Base-by-base conservation (phyloP, 1,140 invertebrate species). In the Lanistes nyassanus region DNA sequence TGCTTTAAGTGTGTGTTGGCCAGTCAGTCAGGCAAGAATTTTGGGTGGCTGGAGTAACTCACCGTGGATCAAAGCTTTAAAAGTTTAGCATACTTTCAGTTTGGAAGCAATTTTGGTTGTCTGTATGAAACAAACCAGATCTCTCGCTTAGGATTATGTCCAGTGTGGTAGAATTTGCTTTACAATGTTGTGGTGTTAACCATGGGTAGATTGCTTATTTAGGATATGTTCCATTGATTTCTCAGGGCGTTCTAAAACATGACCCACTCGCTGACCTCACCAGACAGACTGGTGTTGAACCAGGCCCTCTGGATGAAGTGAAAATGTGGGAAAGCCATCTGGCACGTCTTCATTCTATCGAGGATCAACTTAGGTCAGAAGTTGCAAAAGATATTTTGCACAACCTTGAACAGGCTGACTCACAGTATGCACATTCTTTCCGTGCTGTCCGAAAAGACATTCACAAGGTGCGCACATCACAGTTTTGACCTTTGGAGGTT, bases 341-440 rank as follows among this genome's bases (percentile, higher is more conserved):
- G 36, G 83, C 81, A 29, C 83, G 83, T 36, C 79, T 89, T 16
- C 81, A 86, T 37, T 89, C 88, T 26, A 82, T 89, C 19, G 77
- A 88, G 29, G 67, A 78, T n/a, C 88, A 89, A 83, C 75, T 89
- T 47, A 86, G 88, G 68, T 86, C 86, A 0, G 81, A 84, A 21
- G 81, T 88, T 39, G 84, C 88, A 36, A 84, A 84, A 72, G 87
- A 89, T 73, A 89, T 89, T 68, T 76, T 89, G 9, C 80, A 83
- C 21, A 89, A 89, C 79, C 80, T 89, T 53, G 85, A 89, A 56
- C 80, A 85, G 60, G 87, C 86, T 16, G 83, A 88, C 71, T 88
- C 85, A 69, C 84, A 86, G 58, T 89, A 89, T 76, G 84, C 86
- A 26, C 84, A 84, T 60, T 87, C 87, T 21, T 89, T 89, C 73